These are phyloP conservation scores for Alexandromys fortis DNA, from an alignment of 2,113 vertebrate species.

Conservation along the genomic window DNA sequence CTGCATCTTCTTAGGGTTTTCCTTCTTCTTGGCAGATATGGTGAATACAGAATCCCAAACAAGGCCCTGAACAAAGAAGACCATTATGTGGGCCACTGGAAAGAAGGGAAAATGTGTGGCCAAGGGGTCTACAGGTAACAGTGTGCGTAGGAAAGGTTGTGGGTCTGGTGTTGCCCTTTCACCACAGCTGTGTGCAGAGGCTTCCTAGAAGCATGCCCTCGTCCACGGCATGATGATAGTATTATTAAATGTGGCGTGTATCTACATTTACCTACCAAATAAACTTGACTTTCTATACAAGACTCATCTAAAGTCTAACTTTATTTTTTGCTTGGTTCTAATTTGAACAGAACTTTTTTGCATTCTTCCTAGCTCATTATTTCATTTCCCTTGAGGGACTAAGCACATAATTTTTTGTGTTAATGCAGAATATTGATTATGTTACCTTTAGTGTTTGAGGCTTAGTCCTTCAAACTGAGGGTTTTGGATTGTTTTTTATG, in stretches of 20 bases:
- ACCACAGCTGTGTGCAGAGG: background rate
- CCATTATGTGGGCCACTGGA: conserved; percentile 95
- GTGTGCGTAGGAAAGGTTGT: background rate
- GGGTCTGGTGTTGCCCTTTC: conserved; percentile 2
- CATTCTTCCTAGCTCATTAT: background rate
- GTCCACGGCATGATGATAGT: conserved; percentile 17
- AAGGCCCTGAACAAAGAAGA: conserved; percentile 93
- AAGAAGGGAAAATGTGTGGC: conserved; percentile 97
- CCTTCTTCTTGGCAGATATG: conserved; percentile 87
- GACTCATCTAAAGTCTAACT: background rate
- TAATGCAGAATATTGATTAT: background rate
- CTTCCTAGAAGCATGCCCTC: background rate
- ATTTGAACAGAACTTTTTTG: background rate
- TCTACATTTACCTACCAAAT: conserved; percentile 1
- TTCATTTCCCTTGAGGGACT: conserved; percentile 3
- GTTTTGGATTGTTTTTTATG: conserved; percentile 29
- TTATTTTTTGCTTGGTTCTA: conserved; percentile 6
- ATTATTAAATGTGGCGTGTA: background rate
- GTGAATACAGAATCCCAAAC: conserved; percentile 92
- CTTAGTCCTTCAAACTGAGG: conserved; percentile 17
- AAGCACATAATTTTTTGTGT: background rate
- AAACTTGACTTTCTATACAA: conserved; percentile 7
- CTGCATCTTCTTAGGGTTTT: conserved; percentile 23
- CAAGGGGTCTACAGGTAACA: conserved; percentile 93
- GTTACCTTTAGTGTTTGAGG: conserved; percentile 38